phyloP scores from a whole-genome alignment of 2,113 vertebrate genomes.

The Meleagris gallopavo region DNA sequence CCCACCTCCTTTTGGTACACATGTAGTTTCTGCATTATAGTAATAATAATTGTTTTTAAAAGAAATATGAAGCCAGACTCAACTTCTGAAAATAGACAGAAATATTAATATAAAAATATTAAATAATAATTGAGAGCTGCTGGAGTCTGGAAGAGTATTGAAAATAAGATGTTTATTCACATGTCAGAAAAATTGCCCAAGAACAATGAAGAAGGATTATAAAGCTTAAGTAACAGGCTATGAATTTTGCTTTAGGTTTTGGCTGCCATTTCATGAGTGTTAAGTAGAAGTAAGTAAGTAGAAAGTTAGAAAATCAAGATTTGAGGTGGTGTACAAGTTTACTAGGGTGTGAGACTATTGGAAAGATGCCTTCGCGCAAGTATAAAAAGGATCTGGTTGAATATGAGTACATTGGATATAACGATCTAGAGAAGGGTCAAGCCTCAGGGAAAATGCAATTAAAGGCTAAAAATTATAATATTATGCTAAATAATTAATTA shows the following conservation, averaged over 20 bases:
- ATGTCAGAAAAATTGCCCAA: not conserved
- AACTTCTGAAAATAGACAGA: not conserved
- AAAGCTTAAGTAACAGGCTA: not conserved
- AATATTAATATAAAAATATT: not conserved
- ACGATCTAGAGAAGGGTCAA: not conserved
- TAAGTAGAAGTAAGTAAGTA: not conserved
- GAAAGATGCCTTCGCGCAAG: not conserved
- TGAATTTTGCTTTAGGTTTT: not conserved
- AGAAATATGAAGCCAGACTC: not conserved
- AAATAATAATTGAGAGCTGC: not conserved
- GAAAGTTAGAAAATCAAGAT: not conserved
- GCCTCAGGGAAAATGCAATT: not conserved
- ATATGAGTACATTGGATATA: not conserved
- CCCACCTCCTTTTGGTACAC: not conserved
- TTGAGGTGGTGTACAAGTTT: not conserved
- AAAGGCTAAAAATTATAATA: not conserved
- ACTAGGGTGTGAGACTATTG: not conserved
- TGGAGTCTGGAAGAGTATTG: not conserved
- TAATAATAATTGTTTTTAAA: not conserved
- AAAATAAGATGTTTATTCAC: not conserved
- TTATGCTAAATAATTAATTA: not conserved
- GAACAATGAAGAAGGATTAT: not conserved
- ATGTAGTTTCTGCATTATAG: not conserved
- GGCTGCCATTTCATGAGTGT: not conserved
- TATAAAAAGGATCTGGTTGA: not conserved